Base-by-base conservation (phyloP, 2,797 vertebrate species). In the Chloroceryle inda region DNA sequence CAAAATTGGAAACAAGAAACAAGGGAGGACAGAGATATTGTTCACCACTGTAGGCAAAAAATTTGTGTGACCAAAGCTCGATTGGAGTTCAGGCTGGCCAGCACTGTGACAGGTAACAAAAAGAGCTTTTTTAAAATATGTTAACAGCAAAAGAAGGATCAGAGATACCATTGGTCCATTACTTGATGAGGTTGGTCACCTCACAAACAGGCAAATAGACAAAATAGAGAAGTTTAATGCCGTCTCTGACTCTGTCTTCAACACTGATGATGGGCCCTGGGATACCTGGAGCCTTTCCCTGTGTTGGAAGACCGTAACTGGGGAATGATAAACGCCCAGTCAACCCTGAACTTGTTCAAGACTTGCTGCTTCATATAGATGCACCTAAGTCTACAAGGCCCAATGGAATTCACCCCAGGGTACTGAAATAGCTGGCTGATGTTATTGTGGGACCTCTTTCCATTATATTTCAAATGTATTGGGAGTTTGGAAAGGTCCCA, bases 211-310 rank as follows among this genome's bases (percentile, higher is more conserved):
- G 29, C 21, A 26, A 6, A 2, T 20, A 63, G 38, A 22, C 4
- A 55, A 33, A 40, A 8, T 11, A 47, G 68, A 82, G 37, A 61
- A 35, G 7, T 75, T 80, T 73, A 29, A 72, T 59, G 23, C 5
- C 8, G 21, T 7, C 31, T 87, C 85, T 0, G 0, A 21, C 13
- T 87, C 27, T 86, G 6, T 27, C 27, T 78, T 85, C 31, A 81
- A 50, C 15, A n/a, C 5, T 0, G 3, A 2, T 29, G 23, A 15
- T 29, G 13, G 29, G 13, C 20, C 20, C 24, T 62, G 18, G 31
- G 38, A 21, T 33, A 5, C 18, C 13, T 1, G 1, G 19, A 66
- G 2, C 5, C 17, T 13, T 24, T 49, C 47, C 47, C 9, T 19
- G 6, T 40, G 19, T 8, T 71, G 47, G 19, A 81, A 78, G 26